Conservation (phyloP, 1,140 invertebrate genomes). For the Mamestra configurata region DNA sequence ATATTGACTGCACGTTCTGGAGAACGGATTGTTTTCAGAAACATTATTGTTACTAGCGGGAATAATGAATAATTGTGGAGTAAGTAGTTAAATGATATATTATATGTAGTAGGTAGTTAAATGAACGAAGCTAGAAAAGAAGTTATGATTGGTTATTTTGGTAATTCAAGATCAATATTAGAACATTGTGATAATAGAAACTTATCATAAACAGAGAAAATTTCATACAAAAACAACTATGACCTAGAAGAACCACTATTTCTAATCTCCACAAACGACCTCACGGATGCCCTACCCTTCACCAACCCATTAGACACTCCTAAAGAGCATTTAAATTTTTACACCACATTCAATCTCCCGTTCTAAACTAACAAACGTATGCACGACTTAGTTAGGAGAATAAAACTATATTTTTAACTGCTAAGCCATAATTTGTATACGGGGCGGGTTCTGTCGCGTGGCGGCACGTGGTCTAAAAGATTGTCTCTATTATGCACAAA, state of each 20-base stretch:
- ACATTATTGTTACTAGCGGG: too few species aligned
- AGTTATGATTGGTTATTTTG: too few species aligned
- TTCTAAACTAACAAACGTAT: constrained; percentile 79
- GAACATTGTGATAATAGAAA: too few species aligned
- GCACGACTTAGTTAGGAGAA: constrained; percentile 72
- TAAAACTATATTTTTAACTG: constrained; percentile 66
- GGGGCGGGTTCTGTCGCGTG: constrained; percentile 67
- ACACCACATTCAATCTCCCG: constrained; percentile 57
- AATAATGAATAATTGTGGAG: too few species aligned
- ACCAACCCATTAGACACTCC: constrained; percentile 14
- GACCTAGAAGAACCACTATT: not conserved
- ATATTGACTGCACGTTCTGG: too few species aligned
- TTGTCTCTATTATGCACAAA: constrained; percentile 48
- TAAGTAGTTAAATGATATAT: too few species aligned
- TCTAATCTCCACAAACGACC: constrained; percentile 1
- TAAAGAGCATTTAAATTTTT: constrained; percentile 65
- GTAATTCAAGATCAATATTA: too few species aligned
- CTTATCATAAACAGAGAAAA: not conserved
- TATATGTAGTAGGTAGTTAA: too few species aligned
- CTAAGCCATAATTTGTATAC: constrained; percentile 79
- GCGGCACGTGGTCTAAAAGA: constrained; percentile 64
- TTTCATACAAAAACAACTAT: not conserved
- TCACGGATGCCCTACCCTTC: constrained; percentile 10
- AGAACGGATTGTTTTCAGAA: too few species aligned
- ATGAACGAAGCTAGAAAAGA: too few species aligned